Evolutionary conservation across 2,888 invertebrate species (phyloP), one percentile per base, ranked within the genome.

Genomic region (Eubasilissa splendida): DNA sequence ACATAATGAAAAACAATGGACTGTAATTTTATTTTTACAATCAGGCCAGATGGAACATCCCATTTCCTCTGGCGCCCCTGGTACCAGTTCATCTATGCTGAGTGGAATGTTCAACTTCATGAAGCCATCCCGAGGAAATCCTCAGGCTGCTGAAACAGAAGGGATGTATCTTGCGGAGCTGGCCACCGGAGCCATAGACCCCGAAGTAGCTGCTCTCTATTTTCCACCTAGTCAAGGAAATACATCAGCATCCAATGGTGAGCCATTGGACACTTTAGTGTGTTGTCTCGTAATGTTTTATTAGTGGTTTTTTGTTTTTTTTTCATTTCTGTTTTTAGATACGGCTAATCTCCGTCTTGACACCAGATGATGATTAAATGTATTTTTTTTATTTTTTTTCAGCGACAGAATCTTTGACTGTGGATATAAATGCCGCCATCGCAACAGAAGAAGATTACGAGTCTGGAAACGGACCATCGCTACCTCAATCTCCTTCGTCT

Each of bases 41-140:
- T 53, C 52, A 75, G 75, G 60, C 22, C 75, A 75, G 50, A 50
- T 60, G 42, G 71, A 73, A 12, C 54, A 56, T 56, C 71, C 71
- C 12, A 56, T 22, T 9, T n/a, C 58, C 12, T 14, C 70, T 9
- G 78, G 82, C 11, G 86, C 87, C 82, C 81, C 54, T 7, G 71
- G 71, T n/a, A 56, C 76, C 71, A 85, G 83, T 88, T 89, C 68
- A 84, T 97, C 97, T 60, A 96, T 97, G 92, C 91, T 97, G 83
- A 95, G 96, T 87, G 96, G 95, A 85, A 96, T 98, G 95, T 96
- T 98, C 88, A 95, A 96, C 84, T 98, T 98, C 88, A 98, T 98
- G 95, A 94, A 95, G 87, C 93, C 93, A 11, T 66, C 77, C 53
- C 79, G 81, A 8, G 76, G 81, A 10, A 59, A 60, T n/a, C 50